These are phyloP conservation scores for Chloroclystis v-ata DNA, from an alignment of 2,888 invertebrate species.

Conservation along the genomic window DNA sequence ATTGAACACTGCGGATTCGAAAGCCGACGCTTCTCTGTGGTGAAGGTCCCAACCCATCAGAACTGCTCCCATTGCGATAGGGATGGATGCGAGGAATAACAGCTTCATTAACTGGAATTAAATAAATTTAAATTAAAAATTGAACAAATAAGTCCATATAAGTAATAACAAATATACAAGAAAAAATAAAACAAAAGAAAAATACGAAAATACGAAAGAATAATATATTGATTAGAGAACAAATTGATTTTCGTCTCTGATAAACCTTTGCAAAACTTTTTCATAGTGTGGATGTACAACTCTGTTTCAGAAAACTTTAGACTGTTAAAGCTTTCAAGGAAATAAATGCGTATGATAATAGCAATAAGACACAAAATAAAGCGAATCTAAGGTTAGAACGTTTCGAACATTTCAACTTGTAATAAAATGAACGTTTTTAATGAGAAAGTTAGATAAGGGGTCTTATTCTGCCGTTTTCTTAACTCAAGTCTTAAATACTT, in stretches of 20 bases:
- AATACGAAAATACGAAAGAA: too few species aligned
- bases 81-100: slow-evolving; percentile 54
- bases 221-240: too few species aligned
- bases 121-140: not conserved
- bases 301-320: too few species aligned
- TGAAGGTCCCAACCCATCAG: slow-evolving; percentile 72
- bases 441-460: slow-evolving; percentile 12
- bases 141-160: not conserved
- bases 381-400: not conserved
- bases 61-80: slow-evolving; percentile 53
- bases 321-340: not conserved
- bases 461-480: slow-evolving; percentile 9
- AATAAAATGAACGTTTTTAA: slow-evolving; percentile 14
- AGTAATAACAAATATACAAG: too few species aligned
- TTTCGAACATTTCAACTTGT: slow-evolving; percentile 10
- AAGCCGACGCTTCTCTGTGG: slow-evolving; percentile 58
- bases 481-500: slow-evolving; percentile 8
- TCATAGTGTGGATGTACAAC: too few species aligned
- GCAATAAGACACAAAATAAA: not conserved
- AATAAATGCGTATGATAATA: not conserved
- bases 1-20: slow-evolving; percentile 67
- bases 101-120: slow-evolving; percentile 54
- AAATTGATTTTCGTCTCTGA: too few species aligned
- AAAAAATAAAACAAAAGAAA: too few species aligned
- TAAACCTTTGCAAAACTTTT: too few species aligned